Conservation (phyloP, 2,113 vertebrate species). For the Anoura caudifer region DNA sequence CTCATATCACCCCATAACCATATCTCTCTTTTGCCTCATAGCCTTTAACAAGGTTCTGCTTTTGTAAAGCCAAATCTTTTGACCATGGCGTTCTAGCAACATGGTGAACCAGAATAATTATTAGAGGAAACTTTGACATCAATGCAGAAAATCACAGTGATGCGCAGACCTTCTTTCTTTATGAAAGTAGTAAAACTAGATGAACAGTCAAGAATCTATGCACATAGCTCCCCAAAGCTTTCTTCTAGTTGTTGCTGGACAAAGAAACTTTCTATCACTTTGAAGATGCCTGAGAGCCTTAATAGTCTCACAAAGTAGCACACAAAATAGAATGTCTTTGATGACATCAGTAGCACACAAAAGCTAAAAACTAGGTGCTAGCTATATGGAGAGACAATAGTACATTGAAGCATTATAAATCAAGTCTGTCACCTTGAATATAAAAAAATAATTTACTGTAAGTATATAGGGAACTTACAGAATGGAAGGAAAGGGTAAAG, state of each 20-base stretch:
- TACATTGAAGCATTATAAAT: background rate
- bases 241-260: background rate
- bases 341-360: background rate
- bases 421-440: background rate
- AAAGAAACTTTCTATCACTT: constrained; percentile 18
- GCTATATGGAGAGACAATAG: background rate
- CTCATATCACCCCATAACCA: background rate
- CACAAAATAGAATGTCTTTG: constrained; percentile 19
- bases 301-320: background rate
- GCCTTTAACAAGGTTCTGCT: background rate
- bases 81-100: background rate
- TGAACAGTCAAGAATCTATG: background rate
- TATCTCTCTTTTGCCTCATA: background rate
- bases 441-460: background rate
- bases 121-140: background rate
- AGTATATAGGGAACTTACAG: background rate
- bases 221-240: background rate
- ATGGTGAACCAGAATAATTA: background rate
- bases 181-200: background rate
- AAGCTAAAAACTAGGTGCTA: background rate
- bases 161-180: background rate
- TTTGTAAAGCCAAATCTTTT: background rate
- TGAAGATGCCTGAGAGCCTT: background rate
- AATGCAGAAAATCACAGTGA: background rate
- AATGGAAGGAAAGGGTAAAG: background rate